Base-by-base conservation (phyloP, 2,113 vertebrate species). In the Asarcornis scutulata region DNA sequence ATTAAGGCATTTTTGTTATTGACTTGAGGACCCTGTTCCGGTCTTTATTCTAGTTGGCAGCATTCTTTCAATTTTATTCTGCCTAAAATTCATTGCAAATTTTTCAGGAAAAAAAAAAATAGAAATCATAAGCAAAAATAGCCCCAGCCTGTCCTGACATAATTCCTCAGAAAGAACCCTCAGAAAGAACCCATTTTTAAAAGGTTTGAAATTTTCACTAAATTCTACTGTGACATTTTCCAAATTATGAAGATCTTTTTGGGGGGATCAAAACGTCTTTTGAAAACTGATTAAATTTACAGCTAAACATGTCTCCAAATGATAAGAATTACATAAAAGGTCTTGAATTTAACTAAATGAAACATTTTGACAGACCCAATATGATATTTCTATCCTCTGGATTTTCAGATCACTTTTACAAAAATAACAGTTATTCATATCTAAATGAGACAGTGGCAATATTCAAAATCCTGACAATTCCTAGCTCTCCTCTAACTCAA, bases 281-380 rank as follows among this genome's bases (percentile, higher is more conserved):
- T 52, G 76, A 11, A 14, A 52, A 7, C 29, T 74, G 86, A 44
- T 8, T 79, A 64, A 66, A 93, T 86, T 89, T 88, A 69, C 31
- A 84, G 74, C 55, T 2, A 89, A 80, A 87, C 81, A 81, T 12
- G 13, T 48, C 91, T 85, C 82, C 44, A 87, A 78, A 81, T 59
- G 31, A 88, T 11, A 74, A 86, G 72, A 48, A 74, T 42, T n/a
- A 80, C 42, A 78, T 1, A 20, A 74, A 69, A 73, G 17, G 26
- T 53, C 31, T 83, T 75, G 23, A 91, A 62, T 7, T 93, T 62
- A 83, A 11, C 13, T 48, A 78, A 95, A 67, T 27, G 20, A 97
- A 93, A 90, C 52, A 86, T 86, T 95, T 83, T 91, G 83, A 83
- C 60, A 83, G 52, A 86, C n/a, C 9, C 11, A 64, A 9, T 71